These are phyloP conservation scores for Eupithecia exiguata DNA, from an alignment of 2,888 invertebrate genomes.

Conservation along the genomic window DNA sequence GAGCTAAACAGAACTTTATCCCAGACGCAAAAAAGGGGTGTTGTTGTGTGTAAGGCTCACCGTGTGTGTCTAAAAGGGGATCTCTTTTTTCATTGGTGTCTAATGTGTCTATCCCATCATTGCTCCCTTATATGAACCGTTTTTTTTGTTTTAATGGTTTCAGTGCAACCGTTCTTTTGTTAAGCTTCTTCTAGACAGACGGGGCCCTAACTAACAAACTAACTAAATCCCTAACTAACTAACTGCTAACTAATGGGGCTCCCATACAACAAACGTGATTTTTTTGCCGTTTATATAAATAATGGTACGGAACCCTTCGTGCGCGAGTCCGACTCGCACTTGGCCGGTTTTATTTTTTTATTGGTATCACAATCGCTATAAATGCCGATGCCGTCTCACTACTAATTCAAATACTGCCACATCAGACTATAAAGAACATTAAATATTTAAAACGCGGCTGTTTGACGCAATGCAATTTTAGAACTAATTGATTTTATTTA, in stretches of 20 bases:
- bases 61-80: no score
- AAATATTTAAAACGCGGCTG: neutral
- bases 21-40: neutral
- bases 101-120: neutral
- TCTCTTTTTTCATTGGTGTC: no score
- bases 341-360: no score
- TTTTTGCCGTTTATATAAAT: no score
- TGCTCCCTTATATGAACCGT: neutral
- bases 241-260: no score
- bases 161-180: neutral
- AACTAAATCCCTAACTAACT: no score
- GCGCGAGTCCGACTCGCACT: no score
- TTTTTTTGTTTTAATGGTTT: neutral
- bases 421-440: neutral
- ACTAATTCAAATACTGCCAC: neutral
- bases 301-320: no score
- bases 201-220: no score
- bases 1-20: neutral
- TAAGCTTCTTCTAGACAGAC: neutral
- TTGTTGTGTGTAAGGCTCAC: neutral
- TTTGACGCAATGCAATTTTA: neutral
- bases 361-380: neutral
- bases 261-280: no score
- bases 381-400: neutral
- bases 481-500: neutral